Base-by-base conservation (phyloP, 2,113 vertebrate species). In the Amia ocellicauda region DNA sequence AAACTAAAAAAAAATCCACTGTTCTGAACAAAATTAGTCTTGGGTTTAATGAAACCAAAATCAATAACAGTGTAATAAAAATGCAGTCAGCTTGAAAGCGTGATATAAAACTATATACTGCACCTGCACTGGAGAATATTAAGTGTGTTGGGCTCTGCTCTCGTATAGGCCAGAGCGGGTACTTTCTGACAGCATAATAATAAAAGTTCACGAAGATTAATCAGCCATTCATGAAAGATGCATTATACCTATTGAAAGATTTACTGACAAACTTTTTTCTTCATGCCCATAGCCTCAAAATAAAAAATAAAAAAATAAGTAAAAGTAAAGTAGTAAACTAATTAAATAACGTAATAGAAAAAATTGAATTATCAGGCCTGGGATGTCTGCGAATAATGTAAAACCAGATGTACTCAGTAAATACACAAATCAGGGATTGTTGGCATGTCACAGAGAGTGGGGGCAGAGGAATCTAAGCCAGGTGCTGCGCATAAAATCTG, bases 21-120 rank as follows among this genome's bases (percentile, higher is more conserved):
- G 36, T 23, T 61, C 40, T 49, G 64, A 50, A 63, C 42, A 66
- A 65, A 70, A 63, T 63, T 43, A 73, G 56, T 60, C 63, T 41
- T 43, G 41, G n/a, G 36, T 70, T 51, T 60, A 73, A 67, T 67
- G 60, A 64, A 60, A 69, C 31, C 50, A 42, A 22, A 69, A 73
- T 73, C 68, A 73, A 73, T 73, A 73, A n/a, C 61, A 67, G 24
- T 67, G 55, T 51, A 64, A 70, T 64, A 63, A 69, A 27, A 63
- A 24, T 45, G 29, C 13, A 27, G 17, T 41, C 55, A 50, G 63
- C 53, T 57, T 40, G 54, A 55, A 41, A 45, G 4, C 61, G 55
- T 57, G 63, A 51, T 58, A 62, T 23, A 51, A 40, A 65, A 47
- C 40, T 58, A 66, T 51, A 28, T 60, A 51, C 20, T 24, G 54